These are phyloP conservation scores for Anolis carolinensis DNA, from an alignment of 2,113 vertebrate species.

Conservation along the genomic window DNA sequence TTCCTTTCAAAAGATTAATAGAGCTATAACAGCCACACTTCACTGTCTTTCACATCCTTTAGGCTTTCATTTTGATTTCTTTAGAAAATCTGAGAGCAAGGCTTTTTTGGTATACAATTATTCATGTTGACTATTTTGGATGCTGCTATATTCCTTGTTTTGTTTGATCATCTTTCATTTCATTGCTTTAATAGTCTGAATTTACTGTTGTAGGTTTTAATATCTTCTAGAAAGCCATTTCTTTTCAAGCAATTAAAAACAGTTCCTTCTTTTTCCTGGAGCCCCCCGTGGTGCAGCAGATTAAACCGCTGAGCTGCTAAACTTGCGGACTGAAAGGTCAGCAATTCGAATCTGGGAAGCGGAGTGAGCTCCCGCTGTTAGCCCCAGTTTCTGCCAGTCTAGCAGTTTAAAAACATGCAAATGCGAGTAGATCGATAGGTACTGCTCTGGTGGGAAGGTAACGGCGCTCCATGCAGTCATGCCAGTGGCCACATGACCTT, in stretches of 20 bases:
- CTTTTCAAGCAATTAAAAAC: not conserved
- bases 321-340: too few relatives aligned
- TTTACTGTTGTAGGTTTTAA: not conserved
- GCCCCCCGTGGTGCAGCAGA: too few relatives aligned
- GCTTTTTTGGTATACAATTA: not conserved
- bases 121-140: not conserved
- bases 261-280: not conserved
- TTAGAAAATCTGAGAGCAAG: not conserved
- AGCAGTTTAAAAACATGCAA: too few relatives aligned
- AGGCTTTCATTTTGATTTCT: constrained; percentile 38
- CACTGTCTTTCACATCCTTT: not conserved
- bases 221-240: not conserved
- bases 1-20: constrained; percentile 54
- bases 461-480: too few relatives aligned
- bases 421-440: too few relatives aligned
- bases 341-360: too few relatives aligned
- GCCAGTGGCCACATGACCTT: too few relatives aligned
- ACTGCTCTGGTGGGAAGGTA: too few relatives aligned
- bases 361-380: too few relatives aligned
- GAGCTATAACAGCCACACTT: constrained; percentile 30
- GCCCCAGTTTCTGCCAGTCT: too few relatives aligned
- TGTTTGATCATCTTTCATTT: not conserved
- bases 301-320: too few relatives aligned
- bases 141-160: not conserved
- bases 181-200: not conserved